Conservation (phyloP, 2,888 invertebrate genomes). For the Cyaniris semiargus region DNA sequence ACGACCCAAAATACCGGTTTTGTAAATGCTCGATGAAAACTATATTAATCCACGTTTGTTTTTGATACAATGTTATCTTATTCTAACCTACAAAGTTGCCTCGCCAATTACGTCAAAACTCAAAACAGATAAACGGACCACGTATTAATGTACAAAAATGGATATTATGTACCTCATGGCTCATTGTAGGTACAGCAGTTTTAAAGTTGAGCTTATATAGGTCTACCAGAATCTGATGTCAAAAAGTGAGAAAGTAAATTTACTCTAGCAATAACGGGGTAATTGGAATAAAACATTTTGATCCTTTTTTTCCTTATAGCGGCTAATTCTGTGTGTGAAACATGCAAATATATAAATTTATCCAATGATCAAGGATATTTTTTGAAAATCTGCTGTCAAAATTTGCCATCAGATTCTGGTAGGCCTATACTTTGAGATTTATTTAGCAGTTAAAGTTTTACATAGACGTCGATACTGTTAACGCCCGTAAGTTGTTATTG, state of each 20-base stretch:
- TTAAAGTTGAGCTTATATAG: not conserved
- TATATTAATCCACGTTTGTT: not conserved
- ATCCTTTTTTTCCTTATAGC: too few species aligned
- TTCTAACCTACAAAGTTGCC: not conserved
- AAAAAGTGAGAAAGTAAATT: too few species aligned
- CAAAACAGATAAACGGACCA: not conserved
- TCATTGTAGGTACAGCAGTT: not conserved
- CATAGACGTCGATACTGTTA: too few species aligned
- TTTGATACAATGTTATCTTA: slow-evolving; percentile 17
- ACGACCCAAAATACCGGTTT: slow-evolving; percentile 13
- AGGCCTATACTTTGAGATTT: not conserved
- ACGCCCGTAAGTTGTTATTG: too few species aligned
- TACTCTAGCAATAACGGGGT: too few species aligned
- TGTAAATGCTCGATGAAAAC: not conserved
- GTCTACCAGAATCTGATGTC: too few species aligned
- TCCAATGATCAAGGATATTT: too few species aligned
- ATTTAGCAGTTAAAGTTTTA: not conserved
- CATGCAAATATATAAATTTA: too few species aligned
- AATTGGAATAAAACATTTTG: too few species aligned
- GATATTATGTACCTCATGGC: not conserved
- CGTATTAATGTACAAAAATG: not conserved
- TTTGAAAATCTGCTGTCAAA: too few species aligned
- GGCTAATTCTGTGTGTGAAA: too few species aligned
- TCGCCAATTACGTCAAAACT: slow-evolving; percentile 6
- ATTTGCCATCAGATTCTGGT: too few species aligned